These are phyloP conservation scores for Periplaneta americana DNA, from an alignment of 1,140 invertebrate species.

Conservation along the genomic window DNA sequence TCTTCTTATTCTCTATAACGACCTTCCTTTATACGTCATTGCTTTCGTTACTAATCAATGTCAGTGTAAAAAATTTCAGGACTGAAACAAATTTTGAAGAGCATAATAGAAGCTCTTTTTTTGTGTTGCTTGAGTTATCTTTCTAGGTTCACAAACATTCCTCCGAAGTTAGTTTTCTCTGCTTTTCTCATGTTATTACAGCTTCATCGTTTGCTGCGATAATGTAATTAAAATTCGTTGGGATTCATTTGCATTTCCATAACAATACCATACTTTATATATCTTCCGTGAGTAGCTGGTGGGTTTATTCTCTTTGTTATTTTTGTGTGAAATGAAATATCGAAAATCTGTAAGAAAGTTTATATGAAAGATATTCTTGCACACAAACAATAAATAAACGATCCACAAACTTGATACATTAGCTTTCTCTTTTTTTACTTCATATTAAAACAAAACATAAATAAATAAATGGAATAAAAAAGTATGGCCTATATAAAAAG, in stretches of 20 bases:
- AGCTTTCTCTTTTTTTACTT: no score
- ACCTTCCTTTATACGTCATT: background rate
- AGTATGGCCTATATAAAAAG: no score
- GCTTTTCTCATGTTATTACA: background rate
- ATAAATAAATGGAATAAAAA: no score
- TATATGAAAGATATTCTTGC: no score
- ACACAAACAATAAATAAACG: no score
- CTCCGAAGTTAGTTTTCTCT: background rate
- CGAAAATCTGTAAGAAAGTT: background rate
- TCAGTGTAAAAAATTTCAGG: background rate
- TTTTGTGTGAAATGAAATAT: background rate
- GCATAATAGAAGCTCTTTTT: background rate
- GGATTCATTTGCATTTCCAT: background rate
- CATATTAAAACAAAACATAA: no score
- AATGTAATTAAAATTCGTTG: background rate
- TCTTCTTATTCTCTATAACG: background rate
- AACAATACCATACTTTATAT: background rate
- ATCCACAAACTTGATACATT: no score
- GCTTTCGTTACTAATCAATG: background rate
- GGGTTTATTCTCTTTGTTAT: background rate
- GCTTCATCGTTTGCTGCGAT: background rate
- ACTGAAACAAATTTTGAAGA: background rate
- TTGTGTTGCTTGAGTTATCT: background rate
- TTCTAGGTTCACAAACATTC: background rate
- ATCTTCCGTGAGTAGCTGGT: background rate